Evolutionary conservation across 2,888 invertebrate genomes (phyloP), one percentile per base, ranked within the genome.

Genomic region (Dione juno): DNA sequence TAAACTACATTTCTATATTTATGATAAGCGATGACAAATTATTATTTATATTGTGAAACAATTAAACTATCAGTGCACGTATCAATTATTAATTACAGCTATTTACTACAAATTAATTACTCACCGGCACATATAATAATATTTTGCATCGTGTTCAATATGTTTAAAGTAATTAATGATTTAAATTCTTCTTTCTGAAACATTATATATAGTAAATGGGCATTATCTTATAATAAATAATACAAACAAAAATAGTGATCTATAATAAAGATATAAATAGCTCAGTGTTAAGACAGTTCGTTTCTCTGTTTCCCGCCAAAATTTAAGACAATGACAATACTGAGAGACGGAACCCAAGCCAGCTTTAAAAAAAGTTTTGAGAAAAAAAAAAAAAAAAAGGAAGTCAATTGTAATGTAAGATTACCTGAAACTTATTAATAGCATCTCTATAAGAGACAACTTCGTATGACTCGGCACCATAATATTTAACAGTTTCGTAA

Each of bases 401-500:
- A n/a, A n/a, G n/a, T n/a, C n/a, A n/a, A n/a, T n/a, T n/a, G n/a
- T n/a, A n/a, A n/a, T n/a, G n/a, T n/a, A n/a, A n/a, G n/a, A n/a
- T 81, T 81, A 96, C 96, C 95, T 98, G 99, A 86, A 94, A 99
- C 74, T 96, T 95, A 3, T 96, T 83, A 78, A 99, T 97, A n/a
- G 98, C 96, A 19, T 96, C 95, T 75, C 95, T 94, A 84, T 98
- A 99, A 13, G 96, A 94, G 14, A 96, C 90, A 0, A 98, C 97
- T 93, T 99, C 99, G 88, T 98, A 99, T 1, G 95, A 84, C 85
- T 99, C 99, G 0, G 98, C 98, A 7, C 97, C 97, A 84, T 99
- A 99, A 90, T 99, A 99, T 86, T 99, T 99, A 0, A 99, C 99
- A 0, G 99, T 99, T 93, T 99, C 99, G 90, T 98, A 99, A 92